These are phyloP conservation scores for Oscheius sp. DNA, from an alignment of 1,140 invertebrate species.

Conservation along the genomic window DNA sequence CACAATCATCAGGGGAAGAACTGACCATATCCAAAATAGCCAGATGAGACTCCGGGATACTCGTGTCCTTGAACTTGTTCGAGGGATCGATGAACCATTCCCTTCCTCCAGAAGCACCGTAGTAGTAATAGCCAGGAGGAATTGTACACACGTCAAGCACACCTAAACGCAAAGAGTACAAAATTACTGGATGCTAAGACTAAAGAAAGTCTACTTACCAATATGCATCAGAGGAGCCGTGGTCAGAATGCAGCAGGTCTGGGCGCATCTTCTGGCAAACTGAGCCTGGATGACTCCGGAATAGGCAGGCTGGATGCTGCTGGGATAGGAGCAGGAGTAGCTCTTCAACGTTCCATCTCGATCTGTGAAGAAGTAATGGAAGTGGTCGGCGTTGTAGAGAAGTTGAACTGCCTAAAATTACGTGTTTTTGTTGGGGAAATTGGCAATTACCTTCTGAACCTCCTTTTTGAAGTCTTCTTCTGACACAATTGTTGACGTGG, in stretches of 20 bases:
- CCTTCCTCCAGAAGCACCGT: constrained; percentile 56
- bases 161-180: not conserved
- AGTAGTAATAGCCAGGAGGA: constrained; percentile 58
- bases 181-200: too few relatives aligned
- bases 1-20: not conserved
- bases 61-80: constrained; percentile 59
- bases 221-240: constrained; percentile 59
- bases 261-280: constrained; percentile 60
- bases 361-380: constrained; percentile 60
- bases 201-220: constrained; percentile 18
- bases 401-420: constrained; percentile 37
- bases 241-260: constrained; percentile 59
- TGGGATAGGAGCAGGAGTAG: constrained; percentile 58
- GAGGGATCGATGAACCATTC: constrained; percentile 60
- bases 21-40: constrained; percentile 47
- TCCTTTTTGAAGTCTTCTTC: constrained; percentile 19
- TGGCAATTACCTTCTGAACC: constrained; percentile 10
- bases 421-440: not conserved
- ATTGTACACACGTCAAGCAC: constrained; percentile 57
- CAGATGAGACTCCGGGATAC: constrained; percentile 54
- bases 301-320: constrained; percentile 57
- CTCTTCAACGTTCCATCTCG: constrained; percentile 59
- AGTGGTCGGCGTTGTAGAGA: constrained; percentile 56
- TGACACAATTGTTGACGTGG: constrained; percentile 11
- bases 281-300: constrained; percentile 60